Evolutionary conservation across 2,888 invertebrate species (phyloP).

Genomic region (Chloroclystis v-ata): DNA sequence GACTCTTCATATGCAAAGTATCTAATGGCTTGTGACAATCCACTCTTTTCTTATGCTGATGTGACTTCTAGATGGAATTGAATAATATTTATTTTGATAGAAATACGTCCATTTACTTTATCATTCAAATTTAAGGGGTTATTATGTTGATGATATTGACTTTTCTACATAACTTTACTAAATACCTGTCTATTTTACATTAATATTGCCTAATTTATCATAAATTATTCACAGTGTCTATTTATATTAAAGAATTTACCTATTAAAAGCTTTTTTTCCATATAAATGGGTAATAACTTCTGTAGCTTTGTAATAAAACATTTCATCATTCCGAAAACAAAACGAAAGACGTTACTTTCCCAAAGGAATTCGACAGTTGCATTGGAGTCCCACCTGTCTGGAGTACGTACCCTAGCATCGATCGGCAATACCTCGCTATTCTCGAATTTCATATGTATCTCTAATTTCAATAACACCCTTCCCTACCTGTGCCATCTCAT

Average conservation of each 20-base stretch:
- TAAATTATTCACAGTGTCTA: background rate
- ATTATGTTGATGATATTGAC: background rate
- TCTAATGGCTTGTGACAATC: slow-evolving; percentile 55
- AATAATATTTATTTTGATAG: slow-evolving; percentile 22
- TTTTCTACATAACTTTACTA: background rate
- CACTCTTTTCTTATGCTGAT: slow-evolving; percentile 59
- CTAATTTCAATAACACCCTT: slow-evolving; percentile 75
- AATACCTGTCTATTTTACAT: background rate
- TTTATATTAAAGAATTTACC: background rate
- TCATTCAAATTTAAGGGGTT: slow-evolving; percentile 3
- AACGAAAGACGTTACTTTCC: slow-evolving; percentile 38
- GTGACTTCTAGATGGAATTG: slow-evolving; percentile 18
- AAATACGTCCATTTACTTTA: slow-evolving; percentile 12
- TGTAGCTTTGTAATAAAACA: background rate
- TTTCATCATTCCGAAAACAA: slow-evolving; percentile 13
- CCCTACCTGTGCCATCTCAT: slow-evolving; percentile 72
- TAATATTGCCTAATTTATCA: background rate
- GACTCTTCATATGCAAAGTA: slow-evolving; percentile 72
- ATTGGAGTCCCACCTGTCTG: slow-evolving; percentile 42
- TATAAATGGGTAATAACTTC: background rate
- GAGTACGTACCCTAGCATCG: slow-evolving; percentile 35
- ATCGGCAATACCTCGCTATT: slow-evolving; percentile 53
- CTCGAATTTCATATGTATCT: slow-evolving; percentile 70
- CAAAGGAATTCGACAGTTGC: slow-evolving; percentile 31
- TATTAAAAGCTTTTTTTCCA: background rate